Conservation (phyloP, 2,888 invertebrate species). For the Platycheirus rosarum region DNA sequence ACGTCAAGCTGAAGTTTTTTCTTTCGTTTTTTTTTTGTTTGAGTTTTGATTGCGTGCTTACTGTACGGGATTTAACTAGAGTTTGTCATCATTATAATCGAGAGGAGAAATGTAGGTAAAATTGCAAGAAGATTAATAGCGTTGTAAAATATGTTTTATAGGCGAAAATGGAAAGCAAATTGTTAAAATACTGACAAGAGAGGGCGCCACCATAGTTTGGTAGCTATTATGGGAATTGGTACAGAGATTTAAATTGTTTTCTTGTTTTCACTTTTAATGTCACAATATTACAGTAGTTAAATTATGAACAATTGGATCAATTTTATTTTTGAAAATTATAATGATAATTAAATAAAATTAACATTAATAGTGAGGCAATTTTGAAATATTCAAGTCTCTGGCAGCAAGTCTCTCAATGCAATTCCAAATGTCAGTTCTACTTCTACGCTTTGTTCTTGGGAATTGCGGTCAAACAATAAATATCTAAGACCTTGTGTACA, state of each 20-base stretch:
- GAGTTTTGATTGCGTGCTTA: slow-evolving; percentile 27
- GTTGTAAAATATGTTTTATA: slow-evolving; percentile 27
- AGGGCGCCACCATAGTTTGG: slow-evolving; percentile 29
- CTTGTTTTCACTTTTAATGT: too few species aligned
- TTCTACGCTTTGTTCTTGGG: too few species aligned
- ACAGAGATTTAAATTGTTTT: slow-evolving; percentile 20
- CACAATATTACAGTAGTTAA: slow-evolving; percentile 38
- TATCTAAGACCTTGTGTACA: too few species aligned
- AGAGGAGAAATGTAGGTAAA: slow-evolving; percentile 4
- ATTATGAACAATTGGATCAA: slow-evolving; percentile 39
- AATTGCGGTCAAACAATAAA: too few species aligned
- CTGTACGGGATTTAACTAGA: slow-evolving; percentile 32
- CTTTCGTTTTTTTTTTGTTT: not conserved
- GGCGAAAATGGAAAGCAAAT: slow-evolving; percentile 14
- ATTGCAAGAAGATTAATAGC: slow-evolving; percentile 40
- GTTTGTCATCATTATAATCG: slow-evolving; percentile 51
- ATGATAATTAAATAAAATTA: slow-evolving; percentile 3
- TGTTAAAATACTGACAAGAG: not conserved
- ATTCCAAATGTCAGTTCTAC: too few species aligned
- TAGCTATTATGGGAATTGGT: slow-evolving; percentile 47
- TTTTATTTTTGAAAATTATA: slow-evolving; percentile 8
- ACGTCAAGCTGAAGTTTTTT: slow-evolving; percentile 36
- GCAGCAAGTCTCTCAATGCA: too few species aligned
- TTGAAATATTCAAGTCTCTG: not conserved
- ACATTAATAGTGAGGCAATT: slow-evolving; percentile 11